Base-by-base conservation (phyloP, 2,888 invertebrate genomes). In the Rotaria macrura region DNA sequence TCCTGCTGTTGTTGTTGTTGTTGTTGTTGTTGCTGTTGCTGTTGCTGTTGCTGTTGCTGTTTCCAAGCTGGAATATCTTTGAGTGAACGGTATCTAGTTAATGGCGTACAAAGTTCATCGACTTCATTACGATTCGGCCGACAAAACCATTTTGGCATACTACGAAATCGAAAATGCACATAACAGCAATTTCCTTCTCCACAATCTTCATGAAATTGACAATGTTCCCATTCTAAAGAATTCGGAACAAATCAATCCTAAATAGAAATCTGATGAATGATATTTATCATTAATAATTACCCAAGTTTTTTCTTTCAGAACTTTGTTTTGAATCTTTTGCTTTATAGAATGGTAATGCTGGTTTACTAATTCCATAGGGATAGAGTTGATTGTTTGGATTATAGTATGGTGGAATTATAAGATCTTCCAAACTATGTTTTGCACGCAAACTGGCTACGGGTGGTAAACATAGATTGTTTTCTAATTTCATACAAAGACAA, bases 81-180 rank as follows among this genome's bases (percentile, higher is more conserved):
- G 34, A 65, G 65, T 65, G 79, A 79, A 79, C 43, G 79, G 43
- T 79, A 79, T 79, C 43, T 79, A 1, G 79, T 43, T 23, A 43
- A 10, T 4, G 79, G 79, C 20, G 43, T 25, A 43, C 79, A 79
- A 1, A 79, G 9, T 40, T 25, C 79, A 43, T 2, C 34, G 40
- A 43, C 25, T 25, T 79, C 43, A 43, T 43, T 43, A 12, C 79
- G 79, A 79, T 79, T 79, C 4, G 79, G 79, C 10, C 79, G 79
- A 43, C 79, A 79, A n/a, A 79, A 79, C 43, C 40, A 79, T 79
- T 79, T 79, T 5, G 79, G 79, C 7, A 79, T 23, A 43, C 79
- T 79, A 43, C 79, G 79, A 79, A 79, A 79, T 43, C 79, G 79
- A 79, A 79, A 79, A 79, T 79, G 79, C 25, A 79, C 79, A 43